Evolutionary conservation across 2,797 vertebrate genomes (phyloP).

Genomic region (Lacerta agilis): DNA sequence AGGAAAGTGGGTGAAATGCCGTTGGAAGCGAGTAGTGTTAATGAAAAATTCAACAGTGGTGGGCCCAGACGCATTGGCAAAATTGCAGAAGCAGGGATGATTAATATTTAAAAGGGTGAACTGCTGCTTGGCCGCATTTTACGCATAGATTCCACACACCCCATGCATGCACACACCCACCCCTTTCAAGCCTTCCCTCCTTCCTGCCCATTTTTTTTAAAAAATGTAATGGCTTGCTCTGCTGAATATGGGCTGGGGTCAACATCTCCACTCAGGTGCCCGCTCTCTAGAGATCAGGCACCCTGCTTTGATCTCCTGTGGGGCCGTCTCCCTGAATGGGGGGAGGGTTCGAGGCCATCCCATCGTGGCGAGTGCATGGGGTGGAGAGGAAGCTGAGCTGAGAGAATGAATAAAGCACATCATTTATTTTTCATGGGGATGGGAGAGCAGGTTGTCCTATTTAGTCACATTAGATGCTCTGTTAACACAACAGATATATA

Average conservation of each 20-base stretch:
- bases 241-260: constrained; percentile 31
- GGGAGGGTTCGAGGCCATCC: constrained; percentile 25
- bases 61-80: constrained; percentile 76
- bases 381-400: constrained; percentile 47
- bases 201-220: neutral
- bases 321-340: constrained; percentile 29
- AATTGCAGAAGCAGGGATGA: constrained; percentile 79
- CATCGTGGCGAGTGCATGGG: constrained; percentile 40
- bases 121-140: constrained; percentile 79
- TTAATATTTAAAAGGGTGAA: constrained; percentile 80
- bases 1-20: constrained; percentile 68
- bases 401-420: constrained; percentile 67
- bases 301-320: neutral
- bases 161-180: constrained; percentile 27
- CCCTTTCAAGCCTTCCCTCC: constrained; percentile 5
- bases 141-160: constrained; percentile 69
- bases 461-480: constrained; percentile 83
- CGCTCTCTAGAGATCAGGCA: constrained; percentile 1
- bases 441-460: constrained; percentile 80
- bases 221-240: neutral
- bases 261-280: constrained; percentile 7
- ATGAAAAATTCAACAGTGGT: constrained; percentile 82
- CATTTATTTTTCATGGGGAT: constrained; percentile 78
- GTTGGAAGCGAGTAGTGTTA: constrained; percentile 74
- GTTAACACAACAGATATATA: constrained; percentile 77